These are phyloP conservation scores for Bombus polaris DNA, from an alignment of 1,140 invertebrate species.

Conservation along the genomic window DNA sequence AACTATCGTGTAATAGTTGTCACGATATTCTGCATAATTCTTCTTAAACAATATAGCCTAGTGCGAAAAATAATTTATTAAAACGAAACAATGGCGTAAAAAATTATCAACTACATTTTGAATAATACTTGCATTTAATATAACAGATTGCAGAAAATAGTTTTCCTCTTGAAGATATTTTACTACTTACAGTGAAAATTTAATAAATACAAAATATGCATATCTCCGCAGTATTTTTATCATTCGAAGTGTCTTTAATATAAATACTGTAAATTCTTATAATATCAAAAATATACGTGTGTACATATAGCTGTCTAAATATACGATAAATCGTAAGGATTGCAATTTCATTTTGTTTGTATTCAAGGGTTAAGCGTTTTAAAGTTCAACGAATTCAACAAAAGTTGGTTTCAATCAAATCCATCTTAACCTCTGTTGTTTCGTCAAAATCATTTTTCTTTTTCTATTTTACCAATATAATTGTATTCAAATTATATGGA, in stretches of 20 bases:
- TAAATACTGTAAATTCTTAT: conserved; percentile 38
- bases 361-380: background rate
- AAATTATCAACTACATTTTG: conserved; percentile 11
- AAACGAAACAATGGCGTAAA: conserved; percentile 14
- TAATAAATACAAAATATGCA: conserved; percentile 50
- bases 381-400: background rate
- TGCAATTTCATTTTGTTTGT: background rate
- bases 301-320: conserved; percentile 17
- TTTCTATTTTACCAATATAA: background rate
- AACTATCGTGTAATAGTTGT: background rate
- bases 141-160: conserved; percentile 7
- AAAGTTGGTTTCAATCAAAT: background rate
- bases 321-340: background rate
- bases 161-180: conserved; percentile 40
- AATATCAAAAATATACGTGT: conserved; percentile 52
- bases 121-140: conserved; percentile 8
- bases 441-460: background rate
- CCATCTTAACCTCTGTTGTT: background rate
- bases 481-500: conserved; percentile 1
- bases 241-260: conserved; percentile 42
- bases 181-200: conserved; percentile 39
- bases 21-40: background rate
- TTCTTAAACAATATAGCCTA: background rate
- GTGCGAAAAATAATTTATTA: conserved; percentile 32
- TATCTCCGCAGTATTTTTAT: conserved; percentile 50